Evolutionary conservation across 2,888 invertebrate species (phyloP), one percentile per base, ranked within the genome.

Genomic region (Rapana venosa): DNA sequence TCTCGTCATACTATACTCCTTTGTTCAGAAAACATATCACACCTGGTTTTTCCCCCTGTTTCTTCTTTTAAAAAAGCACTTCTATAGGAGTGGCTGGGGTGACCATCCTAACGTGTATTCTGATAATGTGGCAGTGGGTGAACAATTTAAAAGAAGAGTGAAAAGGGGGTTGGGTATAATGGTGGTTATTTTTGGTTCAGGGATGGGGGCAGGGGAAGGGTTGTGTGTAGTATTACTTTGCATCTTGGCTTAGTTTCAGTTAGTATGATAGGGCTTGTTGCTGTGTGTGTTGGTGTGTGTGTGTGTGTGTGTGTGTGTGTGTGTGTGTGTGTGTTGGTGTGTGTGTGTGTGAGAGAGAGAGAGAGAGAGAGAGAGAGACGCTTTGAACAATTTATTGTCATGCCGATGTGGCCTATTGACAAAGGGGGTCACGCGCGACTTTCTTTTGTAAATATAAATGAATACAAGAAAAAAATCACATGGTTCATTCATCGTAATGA

Each of bases 321-420:
- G 61, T 15, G 61, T 15, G 61, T 15, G 22, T 15, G 22, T 61
- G 61, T 61, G 61, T 15, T 1, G 4, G 61, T 22, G 61, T 22
- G 61, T 15, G 61, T 20, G n/a, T n/a, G 74, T 2, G 74, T n/a
- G n/a, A n/a, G 74, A n/a, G 74, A 74, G 74, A 74, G 74, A 74
- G 74, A 74, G 74, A 74, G 74, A 74, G 74, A 74, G 74, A n/a
- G 74, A n/a, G 74, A n/a, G 74, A n/a, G 74, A 74, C 47, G 8
- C 47, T 5, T 47, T 8, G 47, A 47, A 47, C 47, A 47, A 47
- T 47, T 47, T 47, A 47, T 47, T 47, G 47, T 47, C 8, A 47
- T 47, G 8, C 47, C 47, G 8, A 47, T 5, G 47, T 47, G 47
- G 47, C 47, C 47, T 47, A 47, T 47, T 47, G 47, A 47, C 47